Evolutionary conservation across 2,888 invertebrate genomes (phyloP), one percentile per base, ranked within the genome.

Genomic region (Strigamia crassipes): DNA sequence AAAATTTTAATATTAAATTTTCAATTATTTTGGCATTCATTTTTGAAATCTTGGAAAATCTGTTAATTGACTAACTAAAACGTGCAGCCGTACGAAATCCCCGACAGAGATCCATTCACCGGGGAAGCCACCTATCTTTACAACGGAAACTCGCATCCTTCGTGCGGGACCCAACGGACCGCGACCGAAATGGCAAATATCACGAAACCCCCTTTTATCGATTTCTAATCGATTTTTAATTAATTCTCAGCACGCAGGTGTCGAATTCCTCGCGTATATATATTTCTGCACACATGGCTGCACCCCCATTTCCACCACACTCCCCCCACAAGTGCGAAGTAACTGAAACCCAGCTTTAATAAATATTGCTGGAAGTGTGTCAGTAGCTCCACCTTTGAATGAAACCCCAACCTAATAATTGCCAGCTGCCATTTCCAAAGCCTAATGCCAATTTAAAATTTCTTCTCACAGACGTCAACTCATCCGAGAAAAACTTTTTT

Each of bases 381-480:
- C 66, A 66, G 66, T 27, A 66, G 66, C 66, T 66, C 66, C 66
- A 66, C 66, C 66, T 66, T 27, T 66, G 66, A 66, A 27, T 27
- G 66, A 66, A 66, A 66, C 66, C 66, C 66, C 27, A 23, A 66
- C 66, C 66, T 27, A 66, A 66, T 66, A 66, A 66, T 66, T 66
- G 66, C 27, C 66, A 66, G 66, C 9, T 66, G 66, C 27, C 66
- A 66, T 66, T 66, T 66, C 3, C 66, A 66, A 15, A 23, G 27
- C 66, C 27, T 66, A 66, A 66, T 66, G 66, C 66, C 66, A 66
- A 15, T 61, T 61, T 18, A 21, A 21, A 66, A 27, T 27, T 66
- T 66, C 66, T 66, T 66, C 66, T 66, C 66, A 66, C 66, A 66
- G 27, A 66, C 66, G 66, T 66, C 66, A 66, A 66, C 61, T n/a